phyloP scores from a whole-genome alignment of 1,140 invertebrate genomes.

The Calliphora vicina region DNA sequence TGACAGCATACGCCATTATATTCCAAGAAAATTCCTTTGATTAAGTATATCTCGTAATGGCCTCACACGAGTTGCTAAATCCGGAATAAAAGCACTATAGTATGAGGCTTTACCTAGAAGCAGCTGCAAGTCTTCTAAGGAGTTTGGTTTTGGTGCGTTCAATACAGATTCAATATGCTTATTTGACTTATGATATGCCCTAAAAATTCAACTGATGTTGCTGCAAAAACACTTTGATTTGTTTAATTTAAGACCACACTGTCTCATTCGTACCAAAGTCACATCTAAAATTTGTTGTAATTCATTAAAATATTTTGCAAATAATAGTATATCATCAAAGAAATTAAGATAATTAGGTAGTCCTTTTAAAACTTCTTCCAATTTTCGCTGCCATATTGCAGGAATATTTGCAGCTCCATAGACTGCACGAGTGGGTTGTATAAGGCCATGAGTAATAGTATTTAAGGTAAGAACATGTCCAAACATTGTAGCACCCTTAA shows the following conservation, averaged over 20 bases:
- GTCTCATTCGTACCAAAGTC: constrained; percentile 28
- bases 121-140: neutral
- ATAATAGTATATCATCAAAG: constrained; percentile 36
- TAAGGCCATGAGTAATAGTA: constrained; percentile 41
- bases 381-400: constrained; percentile 44
- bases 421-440: constrained; percentile 44
- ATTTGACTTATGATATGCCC: constrained; percentile 45
- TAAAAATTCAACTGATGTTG: constrained; percentile 23
- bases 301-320: constrained; percentile 2
- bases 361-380: constrained; percentile 38
- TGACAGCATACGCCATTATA: neutral
- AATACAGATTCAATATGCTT: constrained; percentile 52
- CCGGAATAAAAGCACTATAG: neutral
- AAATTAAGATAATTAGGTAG: constrained; percentile 8
- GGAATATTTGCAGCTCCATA: constrained; percentile 38
- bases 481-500: neutral
- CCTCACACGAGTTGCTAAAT: neutral
- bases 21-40: constrained; percentile 7
- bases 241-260: constrained; percentile 25
- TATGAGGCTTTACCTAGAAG: constrained; percentile 8
- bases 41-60: neutral
- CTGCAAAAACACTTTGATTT: constrained; percentile 33
- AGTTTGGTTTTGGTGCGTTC: constrained; percentile 36
- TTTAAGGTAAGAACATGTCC: neutral
- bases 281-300: constrained; percentile 19